A percentile compares a stretch with the other conserved stretches of the same genome.
These are phyloP conservation scores for Cydia amplana DNA, from an alignment of 1,140 invertebrate genomes.

Conservation along the genomic window DNA sequence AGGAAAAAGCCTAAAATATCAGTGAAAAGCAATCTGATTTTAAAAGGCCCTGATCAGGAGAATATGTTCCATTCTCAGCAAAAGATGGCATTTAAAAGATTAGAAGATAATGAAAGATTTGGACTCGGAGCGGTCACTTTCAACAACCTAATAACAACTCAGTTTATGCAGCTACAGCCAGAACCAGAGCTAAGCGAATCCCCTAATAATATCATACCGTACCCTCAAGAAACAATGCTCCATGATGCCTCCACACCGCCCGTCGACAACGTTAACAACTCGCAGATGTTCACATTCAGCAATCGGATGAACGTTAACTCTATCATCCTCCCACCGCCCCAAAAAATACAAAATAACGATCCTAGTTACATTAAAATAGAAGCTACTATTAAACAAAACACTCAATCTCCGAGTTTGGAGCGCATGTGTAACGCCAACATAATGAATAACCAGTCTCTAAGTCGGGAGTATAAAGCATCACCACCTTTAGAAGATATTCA, in stretches of 20 bases:
- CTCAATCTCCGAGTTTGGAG: constrained; percentile 69
- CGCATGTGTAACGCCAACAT: constrained; percentile 71
- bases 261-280: constrained; percentile 55
- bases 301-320: constrained; percentile 66
- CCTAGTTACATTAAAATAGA: constrained; percentile 74
- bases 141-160: constrained; percentile 70
- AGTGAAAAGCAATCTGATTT: constrained; percentile 76
- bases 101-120: constrained; percentile 70
- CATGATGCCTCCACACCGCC: constrained; percentile 56
- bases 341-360: constrained; percentile 66
- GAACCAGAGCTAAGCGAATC: constrained; percentile 63
- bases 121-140: constrained; percentile 68
- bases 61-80: constrained; percentile 76
- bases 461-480: constrained; percentile 69
- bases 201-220: constrained; percentile 60
- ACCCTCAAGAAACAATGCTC: constrained; percentile 60
- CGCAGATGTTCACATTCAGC: constrained; percentile 70
- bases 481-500: constrained; percentile 71
- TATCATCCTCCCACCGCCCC: constrained; percentile 59
- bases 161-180: constrained; percentile 71
- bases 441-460: constrained; percentile 59
- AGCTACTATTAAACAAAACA: constrained; percentile 72
- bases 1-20: constrained; percentile 78
- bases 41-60: constrained; percentile 75
- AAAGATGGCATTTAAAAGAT: constrained; percentile 69